These are phyloP conservation scores for Neelides folsomi DNA, from an alignment of 2,888 invertebrate genomes.

Conservation along the genomic window DNA sequence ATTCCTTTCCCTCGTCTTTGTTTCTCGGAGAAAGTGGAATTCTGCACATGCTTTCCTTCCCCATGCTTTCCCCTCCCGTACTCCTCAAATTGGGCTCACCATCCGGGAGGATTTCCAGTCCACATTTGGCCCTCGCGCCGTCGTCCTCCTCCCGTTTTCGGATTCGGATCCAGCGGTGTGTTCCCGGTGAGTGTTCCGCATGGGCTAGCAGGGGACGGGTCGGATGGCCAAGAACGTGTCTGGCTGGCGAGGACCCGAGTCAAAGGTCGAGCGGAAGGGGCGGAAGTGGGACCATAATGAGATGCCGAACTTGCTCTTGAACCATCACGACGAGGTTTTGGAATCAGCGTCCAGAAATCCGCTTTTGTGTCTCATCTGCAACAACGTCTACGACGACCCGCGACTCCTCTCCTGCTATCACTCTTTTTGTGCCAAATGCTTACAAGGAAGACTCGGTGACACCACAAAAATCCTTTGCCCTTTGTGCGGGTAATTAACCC, in stretches of 20 bases:
- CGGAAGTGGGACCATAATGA: slow-evolving; percentile 5
- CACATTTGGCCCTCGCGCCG: too few relatives aligned
- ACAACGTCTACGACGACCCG: slow-evolving; percentile 54
- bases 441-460: slow-evolving; percentile 49
- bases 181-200: not conserved
- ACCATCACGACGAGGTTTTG: slow-evolving; percentile 31
- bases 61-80: too few relatives aligned
- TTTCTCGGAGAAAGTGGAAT: too few relatives aligned
- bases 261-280: too few relatives aligned
- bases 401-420: slow-evolving; percentile 56
- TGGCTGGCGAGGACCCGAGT: slow-evolving; percentile 1
- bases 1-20: too few relatives aligned
- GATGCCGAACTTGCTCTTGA: slow-evolving; percentile 14
- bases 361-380: slow-evolving; percentile 52
- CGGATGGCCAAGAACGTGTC: slow-evolving; percentile 8
- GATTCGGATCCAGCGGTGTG: not conserved
- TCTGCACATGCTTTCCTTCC: too few relatives aligned
- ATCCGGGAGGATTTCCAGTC: too few relatives aligned
- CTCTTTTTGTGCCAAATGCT: slow-evolving; percentile 54
- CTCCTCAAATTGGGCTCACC: too few relatives aligned
- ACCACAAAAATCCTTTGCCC: slow-evolving; percentile 49
- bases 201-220: slow-evolving; percentile 2
- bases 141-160: too few relatives aligned
- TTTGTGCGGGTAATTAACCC: slow-evolving; percentile 48
- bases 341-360: slow-evolving; percentile 43